Evolutionary conservation across 2,888 invertebrate genomes (phyloP).

Genomic region (Sminthurides aquaticus): DNA sequence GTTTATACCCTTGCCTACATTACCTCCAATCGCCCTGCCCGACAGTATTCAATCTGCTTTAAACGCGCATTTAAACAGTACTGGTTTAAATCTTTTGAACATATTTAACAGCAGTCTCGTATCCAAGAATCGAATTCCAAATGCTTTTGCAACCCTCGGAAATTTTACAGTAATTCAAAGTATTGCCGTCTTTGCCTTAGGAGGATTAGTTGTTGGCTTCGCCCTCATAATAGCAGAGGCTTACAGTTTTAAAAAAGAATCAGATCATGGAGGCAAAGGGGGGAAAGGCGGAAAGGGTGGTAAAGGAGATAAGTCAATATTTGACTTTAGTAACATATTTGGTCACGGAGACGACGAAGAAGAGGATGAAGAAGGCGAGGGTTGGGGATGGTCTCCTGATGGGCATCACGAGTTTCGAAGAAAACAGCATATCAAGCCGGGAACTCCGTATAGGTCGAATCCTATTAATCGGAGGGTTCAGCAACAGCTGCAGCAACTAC

Average conservation of each 20-base stretch:
- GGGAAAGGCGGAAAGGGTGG: background rate
- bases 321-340: background rate
- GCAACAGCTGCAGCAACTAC: too few species aligned
- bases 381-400: background rate
- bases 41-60: background rate
- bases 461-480: too few species aligned
- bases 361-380: background rate
- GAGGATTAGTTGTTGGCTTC: conserved; percentile 29
- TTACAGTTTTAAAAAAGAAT: conserved; percentile 21
- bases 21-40: background rate
- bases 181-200: conserved; percentile 28
- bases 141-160: conserved; percentile 24
- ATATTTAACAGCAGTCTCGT: background rate
- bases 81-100: background rate
- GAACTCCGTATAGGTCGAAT: too few species aligned
- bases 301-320: background rate
- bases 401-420: background rate
- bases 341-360: background rate
- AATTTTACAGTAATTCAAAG: conserved; percentile 37
- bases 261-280: conserved; percentile 14
- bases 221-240: conserved; percentile 26
- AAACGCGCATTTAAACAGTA: background rate
- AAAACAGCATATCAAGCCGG: too few species aligned
- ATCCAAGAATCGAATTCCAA: conserved; percentile 14
- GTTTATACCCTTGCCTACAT: background rate